Conservation (phyloP, 2,797 vertebrate species). For the Sardinella longiceps region DNA sequence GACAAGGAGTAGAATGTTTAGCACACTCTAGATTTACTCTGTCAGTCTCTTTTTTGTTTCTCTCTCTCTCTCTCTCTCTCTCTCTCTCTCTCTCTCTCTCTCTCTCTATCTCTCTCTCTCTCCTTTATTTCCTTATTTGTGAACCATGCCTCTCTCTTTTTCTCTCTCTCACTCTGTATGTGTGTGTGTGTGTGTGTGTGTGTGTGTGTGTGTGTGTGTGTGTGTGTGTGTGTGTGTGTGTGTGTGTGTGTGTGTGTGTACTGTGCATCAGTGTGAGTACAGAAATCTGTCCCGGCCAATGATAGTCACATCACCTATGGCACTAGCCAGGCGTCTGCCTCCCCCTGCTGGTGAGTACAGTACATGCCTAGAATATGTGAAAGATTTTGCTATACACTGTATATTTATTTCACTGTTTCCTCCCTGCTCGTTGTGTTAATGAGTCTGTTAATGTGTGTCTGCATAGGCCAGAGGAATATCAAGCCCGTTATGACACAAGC, state of each 20-base stretch:
- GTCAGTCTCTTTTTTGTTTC: not conserved
- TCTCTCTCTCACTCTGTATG: too few relatives aligned
- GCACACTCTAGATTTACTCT: not conserved
- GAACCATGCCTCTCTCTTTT: too few relatives aligned
- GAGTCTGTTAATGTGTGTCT: not conserved
- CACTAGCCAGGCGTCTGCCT: conserved; percentile 44
- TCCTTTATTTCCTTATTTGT: not conserved
- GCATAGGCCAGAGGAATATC: not conserved
- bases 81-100: not conserved
- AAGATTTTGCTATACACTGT: too few relatives aligned
- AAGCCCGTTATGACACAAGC: not conserved
- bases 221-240: not conserved
- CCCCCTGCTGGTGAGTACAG: conserved; percentile 56
- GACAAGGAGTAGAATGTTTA: not conserved
- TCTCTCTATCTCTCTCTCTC: too few relatives aligned
- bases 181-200: not conserved
- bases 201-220: too few relatives aligned
- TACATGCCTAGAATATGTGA: too few relatives aligned
- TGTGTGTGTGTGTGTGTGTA: too few relatives aligned
- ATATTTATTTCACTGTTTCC: too few relatives aligned
- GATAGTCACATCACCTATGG: conserved; percentile 75
- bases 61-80: not conserved
- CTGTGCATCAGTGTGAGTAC: conserved; percentile 75
- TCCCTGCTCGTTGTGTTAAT: too few relatives aligned
- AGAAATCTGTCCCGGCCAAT: conserved; percentile 83